Evolutionary conservation across 2,113 vertebrate genomes (phyloP).

Genomic region (Corythoichthys intestinalis): DNA sequence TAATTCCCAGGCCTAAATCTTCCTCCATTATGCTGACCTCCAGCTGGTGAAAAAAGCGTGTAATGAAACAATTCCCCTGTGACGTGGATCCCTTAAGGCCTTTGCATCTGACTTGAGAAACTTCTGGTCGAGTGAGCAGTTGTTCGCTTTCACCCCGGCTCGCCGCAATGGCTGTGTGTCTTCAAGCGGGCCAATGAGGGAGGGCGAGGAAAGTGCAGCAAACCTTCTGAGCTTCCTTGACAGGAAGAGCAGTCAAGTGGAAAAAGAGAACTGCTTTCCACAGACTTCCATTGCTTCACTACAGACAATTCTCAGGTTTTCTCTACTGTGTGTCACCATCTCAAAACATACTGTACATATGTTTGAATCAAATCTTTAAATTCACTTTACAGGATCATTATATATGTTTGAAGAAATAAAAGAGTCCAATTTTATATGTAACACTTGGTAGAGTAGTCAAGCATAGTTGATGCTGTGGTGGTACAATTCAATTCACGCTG

Average conservation of each 20-base stretch:
- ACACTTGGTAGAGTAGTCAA: too few species aligned
- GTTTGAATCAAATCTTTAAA: too few species aligned
- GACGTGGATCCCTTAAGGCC: conserved; percentile 32
- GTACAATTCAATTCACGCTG: too few species aligned
- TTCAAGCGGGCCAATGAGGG: conserved; percentile 30
- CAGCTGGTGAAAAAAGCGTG: conserved; percentile 49
- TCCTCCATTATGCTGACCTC: conserved; percentile 44
- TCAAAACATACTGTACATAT: too few species aligned
- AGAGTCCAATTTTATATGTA: too few species aligned
- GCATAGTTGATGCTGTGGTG: too few species aligned
- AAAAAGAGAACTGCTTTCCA: conserved; percentile 65
- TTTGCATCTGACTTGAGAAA: conserved; percentile 38
- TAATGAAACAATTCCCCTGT: conserved; percentile 52
- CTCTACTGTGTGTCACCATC: conserved; percentile 2
- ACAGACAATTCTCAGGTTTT: conserved; percentile 37
- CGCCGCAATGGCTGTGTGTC: conserved; percentile 19
- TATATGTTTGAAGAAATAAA: too few species aligned
- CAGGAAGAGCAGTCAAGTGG: conserved; percentile 55
- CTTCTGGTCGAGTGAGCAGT: conserved; percentile 31
- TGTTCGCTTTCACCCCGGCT: conserved; percentile 13
- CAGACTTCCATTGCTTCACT: conserved; percentile 40
- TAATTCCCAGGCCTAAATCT: conserved; percentile 11
- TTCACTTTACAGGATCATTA: too few species aligned
- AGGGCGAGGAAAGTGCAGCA: conserved; percentile 32
- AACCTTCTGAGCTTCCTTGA: conserved; percentile 39